Percentiles rank a stretch among this genome's conserved stretches.
phyloP scores from a whole-genome alignment of 2,888 invertebrate genomes.

The Hydrotaea cyrtoneurina region DNA sequence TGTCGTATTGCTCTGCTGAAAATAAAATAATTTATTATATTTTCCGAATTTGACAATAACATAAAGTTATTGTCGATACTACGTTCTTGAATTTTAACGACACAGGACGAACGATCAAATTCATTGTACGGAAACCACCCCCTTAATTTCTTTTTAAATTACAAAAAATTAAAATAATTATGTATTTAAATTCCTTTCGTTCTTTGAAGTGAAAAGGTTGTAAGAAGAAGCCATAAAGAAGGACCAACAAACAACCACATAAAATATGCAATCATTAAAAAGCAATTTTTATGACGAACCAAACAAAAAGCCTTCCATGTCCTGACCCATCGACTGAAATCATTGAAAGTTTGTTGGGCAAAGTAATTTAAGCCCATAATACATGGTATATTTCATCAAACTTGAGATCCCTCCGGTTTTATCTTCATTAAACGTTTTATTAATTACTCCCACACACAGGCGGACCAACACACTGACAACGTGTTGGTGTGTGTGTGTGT shows the following conservation, averaged over 20 bases:
- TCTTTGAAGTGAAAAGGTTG: not conserved
- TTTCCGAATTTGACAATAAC: too few relatives aligned
- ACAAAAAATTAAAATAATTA: not conserved
- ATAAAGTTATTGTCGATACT: too few relatives aligned
- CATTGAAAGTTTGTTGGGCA: not conserved
- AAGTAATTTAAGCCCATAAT: conserved; percentile 5
- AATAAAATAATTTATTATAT: too few relatives aligned
- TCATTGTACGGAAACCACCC: too few relatives aligned
- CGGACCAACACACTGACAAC: not conserved
- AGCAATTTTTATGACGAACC: not conserved
- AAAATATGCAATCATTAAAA: conserved; percentile 5
- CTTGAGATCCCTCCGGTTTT: conserved; percentile 49
- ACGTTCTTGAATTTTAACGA: too few relatives aligned
- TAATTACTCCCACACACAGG: conserved; percentile 52
- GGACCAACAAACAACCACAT: not conserved
- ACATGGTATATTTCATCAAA: not conserved
- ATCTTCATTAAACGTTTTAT: conserved; percentile 64
- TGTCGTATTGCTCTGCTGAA: too few relatives aligned
- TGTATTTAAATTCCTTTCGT: not conserved
- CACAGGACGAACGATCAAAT: too few relatives aligned
- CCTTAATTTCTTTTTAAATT: not conserved
- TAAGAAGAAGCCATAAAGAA: not conserved
- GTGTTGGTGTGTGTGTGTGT: not conserved
- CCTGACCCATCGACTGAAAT: not conserved
- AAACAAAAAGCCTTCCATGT: not conserved